A percentile compares a stretch with the other conserved stretches of the same genome.
These are phyloP conservation scores for Pygmarrhopalites habei DNA, from an alignment of 1,140 invertebrate genomes.

Conservation along the genomic window DNA sequence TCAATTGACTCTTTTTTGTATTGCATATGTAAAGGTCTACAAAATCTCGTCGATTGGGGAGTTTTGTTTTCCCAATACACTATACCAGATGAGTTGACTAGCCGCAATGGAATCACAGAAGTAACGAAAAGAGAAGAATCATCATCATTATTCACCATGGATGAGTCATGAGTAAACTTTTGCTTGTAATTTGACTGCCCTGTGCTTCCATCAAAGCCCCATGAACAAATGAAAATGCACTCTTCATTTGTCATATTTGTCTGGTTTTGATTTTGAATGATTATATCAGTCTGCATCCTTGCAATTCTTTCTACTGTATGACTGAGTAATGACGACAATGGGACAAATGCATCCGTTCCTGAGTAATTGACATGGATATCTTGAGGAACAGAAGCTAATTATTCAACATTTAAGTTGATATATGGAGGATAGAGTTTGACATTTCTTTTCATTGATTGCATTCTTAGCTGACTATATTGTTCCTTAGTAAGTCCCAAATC, in stretches of 20 bases:
- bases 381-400: not conserved
- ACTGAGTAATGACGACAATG: not conserved
- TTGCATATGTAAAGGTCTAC: constrained; percentile 21
- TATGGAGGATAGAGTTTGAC: not conserved
- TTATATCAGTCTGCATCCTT: not conserved
- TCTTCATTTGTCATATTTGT: not conserved
- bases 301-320: not conserved
- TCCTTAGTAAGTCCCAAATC: not conserved
- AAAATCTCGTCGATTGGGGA: constrained; percentile 24
- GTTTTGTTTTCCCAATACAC: constrained; percentile 17
- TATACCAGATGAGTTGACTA: not conserved
- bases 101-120: not conserved
- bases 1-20: constrained; percentile 22
- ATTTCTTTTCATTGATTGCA: not conserved
- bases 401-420: not conserved
- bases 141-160: not conserved
- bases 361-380: not conserved
- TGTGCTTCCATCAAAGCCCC: constrained; percentile 4
- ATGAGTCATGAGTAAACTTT: not conserved
- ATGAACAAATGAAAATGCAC: not conserved
- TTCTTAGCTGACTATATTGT: not conserved
- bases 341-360: not conserved
- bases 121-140: not conserved
- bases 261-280: not conserved
- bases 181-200: constrained; percentile 11